These are phyloP conservation scores for Melolontha melolontha DNA, from an alignment of 2,888 invertebrate species.

Conservation along the genomic window DNA sequence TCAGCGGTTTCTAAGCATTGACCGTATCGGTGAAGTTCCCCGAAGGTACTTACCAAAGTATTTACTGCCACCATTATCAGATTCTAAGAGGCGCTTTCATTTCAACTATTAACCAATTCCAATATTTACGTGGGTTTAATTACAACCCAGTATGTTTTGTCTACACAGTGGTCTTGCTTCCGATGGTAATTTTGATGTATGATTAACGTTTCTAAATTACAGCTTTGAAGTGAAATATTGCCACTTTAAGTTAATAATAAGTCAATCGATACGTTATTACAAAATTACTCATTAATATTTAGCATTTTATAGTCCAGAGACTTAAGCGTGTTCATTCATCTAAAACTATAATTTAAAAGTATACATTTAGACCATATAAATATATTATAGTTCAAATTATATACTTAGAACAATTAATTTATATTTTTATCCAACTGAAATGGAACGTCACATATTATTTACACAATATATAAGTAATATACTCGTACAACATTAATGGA, in stretches of 20 bases:
- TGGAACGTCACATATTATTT: too few relatives aligned
- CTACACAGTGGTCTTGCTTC: slow-evolving; percentile 17
- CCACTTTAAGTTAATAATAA: slow-evolving; percentile 32
- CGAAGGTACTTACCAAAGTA: slow-evolving; percentile 45
- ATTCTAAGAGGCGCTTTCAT: slow-evolving; percentile 47
- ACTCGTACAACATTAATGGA: too few relatives aligned
- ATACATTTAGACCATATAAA: not conserved
- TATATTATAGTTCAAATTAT: too few relatives aligned
- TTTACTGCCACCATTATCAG: slow-evolving; percentile 47
- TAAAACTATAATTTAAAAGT: slow-evolving; percentile 30
- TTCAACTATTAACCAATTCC: slow-evolving; percentile 46
- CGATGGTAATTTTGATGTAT: slow-evolving; percentile 25
- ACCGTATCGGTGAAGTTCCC: slow-evolving; percentile 46
- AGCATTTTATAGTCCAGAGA: not conserved
- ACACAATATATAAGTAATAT: too few relatives aligned
- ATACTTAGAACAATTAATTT: too few relatives aligned
- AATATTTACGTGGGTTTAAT: slow-evolving; percentile 50
- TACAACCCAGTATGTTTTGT: slow-evolving; percentile 23
- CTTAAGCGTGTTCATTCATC: not conserved
- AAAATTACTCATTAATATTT: slow-evolving; percentile 21
- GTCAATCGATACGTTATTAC: slow-evolving; percentile 23
- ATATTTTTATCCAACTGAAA: too few relatives aligned
- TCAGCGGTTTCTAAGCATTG: slow-evolving; percentile 44
- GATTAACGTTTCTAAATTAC: slow-evolving; percentile 33
- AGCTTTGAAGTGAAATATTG: slow-evolving; percentile 24